Evolutionary conservation across 2,797 vertebrate genomes (phyloP).

Genomic region (Spea hammondii): DNA sequence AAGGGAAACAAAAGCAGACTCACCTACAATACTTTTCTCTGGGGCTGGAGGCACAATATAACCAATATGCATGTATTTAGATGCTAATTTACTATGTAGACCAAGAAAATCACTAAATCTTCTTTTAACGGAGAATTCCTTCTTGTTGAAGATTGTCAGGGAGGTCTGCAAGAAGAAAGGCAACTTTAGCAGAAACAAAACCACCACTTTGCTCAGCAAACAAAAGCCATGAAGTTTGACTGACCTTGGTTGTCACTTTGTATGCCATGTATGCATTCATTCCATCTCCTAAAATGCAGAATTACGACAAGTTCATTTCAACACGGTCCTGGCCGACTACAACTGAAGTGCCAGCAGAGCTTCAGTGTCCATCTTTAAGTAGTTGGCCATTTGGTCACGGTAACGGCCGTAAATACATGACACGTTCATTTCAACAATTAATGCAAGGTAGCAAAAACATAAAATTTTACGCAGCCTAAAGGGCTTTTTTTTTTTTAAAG

Average conservation of each 20-base stretch:
- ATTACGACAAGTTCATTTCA: slow-evolving; percentile 2
- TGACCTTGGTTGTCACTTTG: slow-evolving; percentile 91
- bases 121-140: slow-evolving; percentile 87
- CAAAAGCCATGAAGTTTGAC: not conserved
- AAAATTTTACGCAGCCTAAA: too few species aligned
- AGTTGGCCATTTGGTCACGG: too few species aligned
- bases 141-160: slow-evolving; percentile 80
- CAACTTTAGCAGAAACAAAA: slow-evolving; percentile 3
- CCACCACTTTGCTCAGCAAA: not conserved
- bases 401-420: too few species aligned
- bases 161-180: slow-evolving; percentile 73
- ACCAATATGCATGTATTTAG: slow-evolving; percentile 89
- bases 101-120: slow-evolving; percentile 97
- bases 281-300: slow-evolving; percentile 78
- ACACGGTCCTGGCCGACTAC: too few species aligned
- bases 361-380: too few species aligned
- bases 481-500: too few species aligned
- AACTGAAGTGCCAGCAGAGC: too few species aligned
- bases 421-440: too few species aligned
- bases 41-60: slow-evolving; percentile 94
- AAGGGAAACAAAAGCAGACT: slow-evolving; percentile 54
- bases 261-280: slow-evolving; percentile 99
- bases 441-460: too few species aligned
- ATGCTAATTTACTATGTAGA: slow-evolving; percentile 90
- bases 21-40: slow-evolving; percentile 98